Percentiles rank a stretch among this genome's conserved stretches.
phyloP scores from a whole-genome alignment of 2,113 vertebrate genomes.

The Talpa occidentalis region DNA sequence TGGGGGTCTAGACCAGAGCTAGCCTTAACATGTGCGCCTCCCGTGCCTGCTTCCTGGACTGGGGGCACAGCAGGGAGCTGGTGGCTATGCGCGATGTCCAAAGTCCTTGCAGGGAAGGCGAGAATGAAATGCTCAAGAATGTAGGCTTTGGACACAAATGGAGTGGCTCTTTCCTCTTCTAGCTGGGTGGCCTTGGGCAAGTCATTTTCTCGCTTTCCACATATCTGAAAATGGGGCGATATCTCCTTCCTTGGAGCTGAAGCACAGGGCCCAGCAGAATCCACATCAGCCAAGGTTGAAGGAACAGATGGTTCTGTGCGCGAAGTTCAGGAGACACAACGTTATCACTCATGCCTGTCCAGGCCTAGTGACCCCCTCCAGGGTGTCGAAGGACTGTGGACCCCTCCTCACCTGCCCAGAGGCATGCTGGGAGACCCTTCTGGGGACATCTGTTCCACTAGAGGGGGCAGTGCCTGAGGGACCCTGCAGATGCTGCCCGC shows the following conservation, averaged over 20 bases:
- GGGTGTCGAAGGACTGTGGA: neutral
- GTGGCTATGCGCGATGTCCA: neutral
- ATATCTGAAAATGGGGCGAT: neutral
- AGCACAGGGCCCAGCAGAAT: neutral
- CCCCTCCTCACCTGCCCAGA: neutral
- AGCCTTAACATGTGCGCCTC: neutral
- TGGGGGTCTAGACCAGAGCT: neutral
- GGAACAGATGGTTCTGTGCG: neutral
- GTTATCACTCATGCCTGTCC: neutral
- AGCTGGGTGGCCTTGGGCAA: neutral
- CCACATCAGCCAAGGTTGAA: neutral
- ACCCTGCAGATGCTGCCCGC: neutral
- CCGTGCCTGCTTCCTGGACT: neutral
- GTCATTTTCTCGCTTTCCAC: conserved; percentile 42
- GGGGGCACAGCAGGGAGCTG: neutral
- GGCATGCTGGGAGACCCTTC: neutral
- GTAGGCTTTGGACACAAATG: neutral
- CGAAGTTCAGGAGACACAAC: neutral
- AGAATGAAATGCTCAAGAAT: neutral
- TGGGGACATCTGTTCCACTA: neutral
- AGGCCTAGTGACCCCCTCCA: neutral
- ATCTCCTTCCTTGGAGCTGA: neutral
- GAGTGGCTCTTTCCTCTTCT: neutral
- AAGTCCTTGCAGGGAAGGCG: neutral
- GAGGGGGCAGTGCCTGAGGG: neutral